A percentile compares a stretch with the other conserved stretches of the same genome.
Conservation (phyloP, 1,140 invertebrate genomes). For the Copidosoma floridanum region DNA sequence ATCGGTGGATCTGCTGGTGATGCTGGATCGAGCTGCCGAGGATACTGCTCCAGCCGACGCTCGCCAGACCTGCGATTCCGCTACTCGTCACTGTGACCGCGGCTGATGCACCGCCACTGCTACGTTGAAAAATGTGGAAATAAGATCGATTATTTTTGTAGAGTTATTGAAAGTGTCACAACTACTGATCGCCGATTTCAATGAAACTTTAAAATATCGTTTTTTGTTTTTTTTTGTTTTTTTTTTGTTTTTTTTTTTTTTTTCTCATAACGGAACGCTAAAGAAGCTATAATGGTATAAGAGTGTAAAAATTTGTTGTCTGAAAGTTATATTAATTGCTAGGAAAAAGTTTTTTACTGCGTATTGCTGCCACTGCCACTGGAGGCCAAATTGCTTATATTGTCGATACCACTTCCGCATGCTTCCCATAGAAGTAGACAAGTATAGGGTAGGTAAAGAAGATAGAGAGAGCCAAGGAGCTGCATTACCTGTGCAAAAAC, state of each 20-base stretch:
- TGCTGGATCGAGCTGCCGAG: background rate
- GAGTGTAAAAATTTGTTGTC: no score
- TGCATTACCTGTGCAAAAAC: no score
- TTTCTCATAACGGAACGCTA: background rate
- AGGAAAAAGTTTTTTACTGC: no score
- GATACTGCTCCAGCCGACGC: background rate
- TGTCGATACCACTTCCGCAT: background rate
- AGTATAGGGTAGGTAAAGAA: constrained; percentile 75
- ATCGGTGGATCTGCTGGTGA: constrained; percentile 57
- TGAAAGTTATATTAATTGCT: no score
- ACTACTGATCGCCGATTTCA: no score
- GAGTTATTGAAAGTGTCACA: no score
- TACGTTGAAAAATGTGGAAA: no score
- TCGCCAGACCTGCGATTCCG: background rate
- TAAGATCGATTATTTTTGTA: no score
- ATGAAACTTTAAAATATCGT: no score
- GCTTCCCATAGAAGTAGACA: constrained; percentile 69
- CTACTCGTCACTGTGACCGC: background rate
- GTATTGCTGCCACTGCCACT: background rate
- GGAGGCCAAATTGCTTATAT: background rate
- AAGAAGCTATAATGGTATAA: no score
- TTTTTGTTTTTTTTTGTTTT: no score
- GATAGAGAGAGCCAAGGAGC: constrained; percentile 68
- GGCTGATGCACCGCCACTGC: background rate
- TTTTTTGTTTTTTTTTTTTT: no score